Conservation (phyloP, 2,113 vertebrate species). For the Microcebus murinus region DNA sequence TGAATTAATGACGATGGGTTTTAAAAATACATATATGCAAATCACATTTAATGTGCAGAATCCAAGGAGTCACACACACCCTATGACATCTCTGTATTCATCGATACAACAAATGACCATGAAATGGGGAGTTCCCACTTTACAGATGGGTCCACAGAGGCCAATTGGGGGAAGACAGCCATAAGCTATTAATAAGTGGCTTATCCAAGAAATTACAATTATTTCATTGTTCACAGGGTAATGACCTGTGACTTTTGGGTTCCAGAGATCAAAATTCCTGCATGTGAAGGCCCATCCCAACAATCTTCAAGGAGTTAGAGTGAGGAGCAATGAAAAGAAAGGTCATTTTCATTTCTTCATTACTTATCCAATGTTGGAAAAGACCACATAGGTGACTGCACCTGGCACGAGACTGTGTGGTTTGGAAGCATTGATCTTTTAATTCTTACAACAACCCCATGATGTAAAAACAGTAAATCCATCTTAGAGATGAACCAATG, state of each 20-base stretch:
- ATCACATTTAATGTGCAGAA: slow-evolving; percentile 3
- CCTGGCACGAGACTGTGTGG: fast-evolving
- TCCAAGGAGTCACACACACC: not conserved
- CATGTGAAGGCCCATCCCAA: not conserved
- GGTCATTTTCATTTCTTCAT: not conserved
- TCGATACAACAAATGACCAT: not conserved
- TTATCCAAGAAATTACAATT: not conserved
- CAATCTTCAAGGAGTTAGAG: not conserved
- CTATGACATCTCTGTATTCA: not conserved
- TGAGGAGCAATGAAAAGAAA: not conserved
- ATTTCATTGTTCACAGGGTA: not conserved
- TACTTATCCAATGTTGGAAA: fast-evolving
- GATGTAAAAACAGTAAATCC: not conserved
- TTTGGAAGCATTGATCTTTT: not conserved
- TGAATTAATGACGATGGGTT: slow-evolving; percentile 35
- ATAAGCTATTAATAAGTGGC: not conserved
- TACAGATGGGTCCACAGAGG: not conserved
- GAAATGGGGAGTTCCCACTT: not conserved
- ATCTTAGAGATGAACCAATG: not conserved
- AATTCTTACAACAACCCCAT: not conserved
- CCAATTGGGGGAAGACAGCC: not conserved
- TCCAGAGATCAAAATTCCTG: not conserved
- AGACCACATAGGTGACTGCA: fast-evolving
- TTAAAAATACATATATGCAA: slow-evolving; percentile 50
- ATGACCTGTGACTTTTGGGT: not conserved